Conservation (phyloP, 2,888 invertebrate genomes). For the Crioceris asparagi region DNA sequence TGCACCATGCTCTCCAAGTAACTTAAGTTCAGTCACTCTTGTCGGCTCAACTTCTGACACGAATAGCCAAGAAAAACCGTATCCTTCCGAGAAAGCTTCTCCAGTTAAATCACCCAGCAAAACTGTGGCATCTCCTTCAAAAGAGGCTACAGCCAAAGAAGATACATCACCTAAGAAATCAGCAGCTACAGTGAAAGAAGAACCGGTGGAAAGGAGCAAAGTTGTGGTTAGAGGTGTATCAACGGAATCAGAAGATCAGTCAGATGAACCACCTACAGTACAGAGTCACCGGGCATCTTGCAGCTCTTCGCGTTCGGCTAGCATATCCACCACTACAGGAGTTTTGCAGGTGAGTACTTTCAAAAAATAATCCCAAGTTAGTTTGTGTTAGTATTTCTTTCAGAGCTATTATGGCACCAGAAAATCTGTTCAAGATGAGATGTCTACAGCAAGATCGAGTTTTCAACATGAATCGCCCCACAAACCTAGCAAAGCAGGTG, state of each 20-base stretch:
- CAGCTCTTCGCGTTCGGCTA: constrained; percentile 33
- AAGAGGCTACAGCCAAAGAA: constrained; percentile 8
- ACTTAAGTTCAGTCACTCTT: constrained; percentile 60
- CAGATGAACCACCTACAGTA: constrained; percentile 17
- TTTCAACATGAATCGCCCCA: constrained; percentile 50
- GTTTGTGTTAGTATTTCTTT: constrained; percentile 18
- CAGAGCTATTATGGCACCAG: constrained; percentile 42
- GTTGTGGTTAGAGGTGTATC: constrained; percentile 17
- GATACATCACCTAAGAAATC: constrained; percentile 14
- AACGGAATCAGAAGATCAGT: constrained; percentile 20
- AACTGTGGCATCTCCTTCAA: constrained; percentile 11
- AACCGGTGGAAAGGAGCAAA: constrained; percentile 14
- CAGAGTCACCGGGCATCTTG: constrained; percentile 30
- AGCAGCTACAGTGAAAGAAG: constrained; percentile 13
- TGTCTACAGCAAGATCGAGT: constrained; percentile 46
- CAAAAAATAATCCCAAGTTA: not conserved
- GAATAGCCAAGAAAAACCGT: constrained; percentile 13
- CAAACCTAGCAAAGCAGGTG: constrained; percentile 67
- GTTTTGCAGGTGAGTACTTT: constrained; percentile 28
- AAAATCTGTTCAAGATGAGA: constrained; percentile 40
- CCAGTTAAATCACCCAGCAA: constrained; percentile 12
- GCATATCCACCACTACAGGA: constrained; percentile 31
- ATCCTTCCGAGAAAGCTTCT: constrained; percentile 14
- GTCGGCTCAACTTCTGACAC: constrained; percentile 49
- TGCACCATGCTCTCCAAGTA: constrained; percentile 62